These are phyloP conservation scores for mouse (Mus musculus) DNA, from an alignment of 2,113 vertebrate species.

Conservation along the genomic window DNA sequence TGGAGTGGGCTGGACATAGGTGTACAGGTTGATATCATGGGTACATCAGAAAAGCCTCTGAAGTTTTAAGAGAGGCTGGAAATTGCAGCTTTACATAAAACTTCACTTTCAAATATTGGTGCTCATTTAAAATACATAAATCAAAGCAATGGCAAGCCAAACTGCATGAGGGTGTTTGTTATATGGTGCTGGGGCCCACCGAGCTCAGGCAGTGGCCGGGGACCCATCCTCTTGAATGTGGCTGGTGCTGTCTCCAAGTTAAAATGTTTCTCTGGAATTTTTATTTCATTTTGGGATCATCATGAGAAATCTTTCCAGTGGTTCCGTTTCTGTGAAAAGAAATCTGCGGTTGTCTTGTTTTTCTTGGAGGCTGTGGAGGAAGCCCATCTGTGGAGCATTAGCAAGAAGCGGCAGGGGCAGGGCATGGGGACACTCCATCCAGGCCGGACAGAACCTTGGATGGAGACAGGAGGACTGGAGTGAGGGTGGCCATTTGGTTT, in stretches of 20 bases:
- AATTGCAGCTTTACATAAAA: constrained; percentile 54
- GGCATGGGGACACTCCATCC: constrained; percentile 49
- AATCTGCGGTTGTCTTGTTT: constrained; percentile 79
- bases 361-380: constrained; percentile 84
- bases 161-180: not conserved
- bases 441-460: constrained; percentile 44
- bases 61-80: constrained; percentile 11
- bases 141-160: not conserved
- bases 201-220: not conserved
- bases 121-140: not conserved
- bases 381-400: constrained; percentile 85
- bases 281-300: constrained; percentile 81
- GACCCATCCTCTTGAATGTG: not conserved
- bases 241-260: constrained; percentile 40
- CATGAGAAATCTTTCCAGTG: constrained; percentile 77
- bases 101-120: constrained; percentile 55
- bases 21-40: not conserved
- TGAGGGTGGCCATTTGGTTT: not conserved
- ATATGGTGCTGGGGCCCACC: rapidly evolving
- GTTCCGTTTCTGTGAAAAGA: constrained; percentile 81
- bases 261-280: constrained; percentile 78
- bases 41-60: not conserved
- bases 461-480: not conserved
- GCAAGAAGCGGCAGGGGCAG: not conserved
- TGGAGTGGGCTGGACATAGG: not conserved